Evolutionary conservation across 2,113 vertebrate genomes (phyloP).

Genomic region (Psittacula cyanocephala): DNA sequence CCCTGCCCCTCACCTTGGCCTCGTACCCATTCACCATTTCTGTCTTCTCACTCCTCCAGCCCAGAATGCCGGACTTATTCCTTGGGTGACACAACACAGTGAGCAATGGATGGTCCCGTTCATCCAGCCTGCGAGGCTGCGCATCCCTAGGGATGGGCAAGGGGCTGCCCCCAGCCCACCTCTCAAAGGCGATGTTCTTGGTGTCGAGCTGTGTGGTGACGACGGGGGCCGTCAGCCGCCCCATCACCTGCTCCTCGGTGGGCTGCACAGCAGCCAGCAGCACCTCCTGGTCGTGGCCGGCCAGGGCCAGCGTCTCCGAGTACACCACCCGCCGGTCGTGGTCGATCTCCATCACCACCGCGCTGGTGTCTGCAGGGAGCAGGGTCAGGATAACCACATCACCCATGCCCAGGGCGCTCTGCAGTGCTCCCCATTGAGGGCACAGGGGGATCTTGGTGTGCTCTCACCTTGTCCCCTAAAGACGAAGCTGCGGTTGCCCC

Average conservation of each 20-base stretch:
- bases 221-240: conserved; percentile 86
- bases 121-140: not conserved
- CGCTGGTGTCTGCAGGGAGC: conserved; percentile 82
- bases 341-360: conserved; percentile 97
- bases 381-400: not conserved
- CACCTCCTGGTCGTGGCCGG: conserved; percentile 80
- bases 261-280: conserved; percentile 89
- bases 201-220: conserved; percentile 97
- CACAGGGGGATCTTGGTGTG: rapidly evolving
- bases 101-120: not conserved
- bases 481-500: conserved; percentile 95
- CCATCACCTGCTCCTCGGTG: conserved; percentile 93
- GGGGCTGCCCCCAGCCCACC: conserved; percentile 69
- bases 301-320: conserved; percentile 88
- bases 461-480: conserved; percentile 91
- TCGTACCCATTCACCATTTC: conserved; percentile 96
- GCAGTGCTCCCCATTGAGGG: rapidly evolving
- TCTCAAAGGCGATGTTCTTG: conserved; percentile 96
- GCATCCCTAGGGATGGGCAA: rapidly evolving
- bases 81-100: conserved; percentile 63
- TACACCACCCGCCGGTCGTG: conserved; percentile 94
- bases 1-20: conserved; percentile 85
- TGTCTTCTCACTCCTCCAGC: conserved; percentile 96
- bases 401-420: not conserved
- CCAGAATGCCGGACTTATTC: conserved; percentile 96